phyloP scores from a whole-genome alignment of 2,888 invertebrate species.

The Nemotelus nigrinus region DNA sequence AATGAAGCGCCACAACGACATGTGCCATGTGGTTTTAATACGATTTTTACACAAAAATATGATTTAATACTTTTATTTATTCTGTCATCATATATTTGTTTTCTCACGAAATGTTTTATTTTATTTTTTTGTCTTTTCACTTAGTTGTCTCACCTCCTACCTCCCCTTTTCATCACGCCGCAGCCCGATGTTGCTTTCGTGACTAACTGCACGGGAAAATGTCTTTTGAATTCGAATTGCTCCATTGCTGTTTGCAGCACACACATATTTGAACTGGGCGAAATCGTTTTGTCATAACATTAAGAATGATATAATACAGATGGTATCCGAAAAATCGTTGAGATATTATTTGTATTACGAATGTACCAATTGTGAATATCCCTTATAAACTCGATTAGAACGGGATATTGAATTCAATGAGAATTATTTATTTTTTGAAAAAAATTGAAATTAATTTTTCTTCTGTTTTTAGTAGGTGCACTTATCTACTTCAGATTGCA shows the following conservation, averaged over 20 bases:
- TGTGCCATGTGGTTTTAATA: slow-evolving; percentile 54
- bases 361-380: too few relatives aligned
- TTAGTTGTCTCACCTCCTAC: not conserved
- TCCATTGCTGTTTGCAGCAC: slow-evolving; percentile 28
- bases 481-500: too few relatives aligned
- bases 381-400: too few relatives aligned
- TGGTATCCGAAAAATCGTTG: not conserved
- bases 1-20: slow-evolving; percentile 49
- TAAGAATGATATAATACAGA: slow-evolving; percentile 23
- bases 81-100: slow-evolving; percentile 48
- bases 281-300: slow-evolving; percentile 18
- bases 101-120: slow-evolving; percentile 40
- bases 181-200: slow-evolving; percentile 29
- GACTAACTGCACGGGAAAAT: slow-evolving; percentile 37
- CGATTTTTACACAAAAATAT: slow-evolving; percentile 54
- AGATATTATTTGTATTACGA: not conserved
- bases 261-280: slow-evolving; percentile 28
- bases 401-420: too few relatives aligned
- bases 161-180: too few relatives aligned
- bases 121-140: not conserved
- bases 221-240: slow-evolving; percentile 50
- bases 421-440: too few relatives aligned
- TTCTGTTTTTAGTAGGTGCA: too few relatives aligned
- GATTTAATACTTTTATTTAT: slow-evolving; percentile 54
- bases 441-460: too few relatives aligned